phyloP scores from a whole-genome alignment of 2,797 vertebrate species.

The Crenuchus spilurus region DNA sequence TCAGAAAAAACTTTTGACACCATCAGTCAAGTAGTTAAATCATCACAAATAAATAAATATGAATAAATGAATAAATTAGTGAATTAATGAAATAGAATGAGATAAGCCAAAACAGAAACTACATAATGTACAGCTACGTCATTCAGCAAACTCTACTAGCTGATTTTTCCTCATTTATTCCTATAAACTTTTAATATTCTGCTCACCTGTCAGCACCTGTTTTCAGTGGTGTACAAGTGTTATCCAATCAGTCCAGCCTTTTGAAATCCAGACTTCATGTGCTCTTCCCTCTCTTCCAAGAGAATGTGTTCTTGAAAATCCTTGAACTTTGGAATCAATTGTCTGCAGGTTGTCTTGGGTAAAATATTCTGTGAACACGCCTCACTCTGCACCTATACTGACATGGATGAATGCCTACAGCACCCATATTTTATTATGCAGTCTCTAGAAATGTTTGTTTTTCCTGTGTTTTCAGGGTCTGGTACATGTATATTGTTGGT shows the following conservation, averaged over 20 bases:
- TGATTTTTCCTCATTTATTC: neutral
- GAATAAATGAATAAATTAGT: no score
- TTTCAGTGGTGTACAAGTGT: slow-evolving; percentile 43
- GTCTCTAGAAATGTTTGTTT: slow-evolving; percentile 32
- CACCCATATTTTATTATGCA: slow-evolving; percentile 25
- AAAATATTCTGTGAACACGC: slow-evolving; percentile 79
- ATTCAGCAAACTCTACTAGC: neutral
- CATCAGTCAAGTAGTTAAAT: no score
- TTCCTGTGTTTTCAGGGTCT: slow-evolving; percentile 69
- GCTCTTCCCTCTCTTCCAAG: slow-evolving; percentile 33
- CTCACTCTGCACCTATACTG: slow-evolving; percentile 59
- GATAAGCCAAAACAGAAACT: neutral
- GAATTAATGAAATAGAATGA: no score
- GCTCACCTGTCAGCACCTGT: slow-evolving; percentile 67
- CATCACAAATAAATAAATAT: no score
- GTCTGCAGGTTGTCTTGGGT: slow-evolving; percentile 70
- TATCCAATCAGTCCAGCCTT: slow-evolving; percentile 53
- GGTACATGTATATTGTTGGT: slow-evolving; percentile 81
- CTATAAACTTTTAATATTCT: neutral
- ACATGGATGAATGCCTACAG: slow-evolving; percentile 32
- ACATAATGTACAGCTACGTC: neutral
- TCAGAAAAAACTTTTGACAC: no score
- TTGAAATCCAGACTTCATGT: slow-evolving; percentile 50
- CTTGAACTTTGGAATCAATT: slow-evolving; percentile 83
- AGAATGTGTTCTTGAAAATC: slow-evolving; percentile 62